phyloP scores from a whole-genome alignment of 2,888 invertebrate genomes.

The Phengaris alcon region DNA sequence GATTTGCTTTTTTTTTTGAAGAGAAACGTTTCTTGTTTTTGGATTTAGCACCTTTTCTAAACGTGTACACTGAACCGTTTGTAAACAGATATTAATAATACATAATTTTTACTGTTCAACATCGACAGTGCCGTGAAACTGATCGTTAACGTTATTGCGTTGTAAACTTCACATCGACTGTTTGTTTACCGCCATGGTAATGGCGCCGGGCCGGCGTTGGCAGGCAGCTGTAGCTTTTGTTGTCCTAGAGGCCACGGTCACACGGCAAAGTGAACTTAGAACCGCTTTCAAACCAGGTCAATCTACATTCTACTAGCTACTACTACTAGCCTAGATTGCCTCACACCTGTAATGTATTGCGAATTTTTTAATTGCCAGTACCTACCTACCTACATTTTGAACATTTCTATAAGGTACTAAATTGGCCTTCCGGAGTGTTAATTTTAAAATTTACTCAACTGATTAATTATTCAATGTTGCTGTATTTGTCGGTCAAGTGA shows the following conservation, averaged over 20 bases:
- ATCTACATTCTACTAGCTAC: not conserved
- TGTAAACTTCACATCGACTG: not conserved
- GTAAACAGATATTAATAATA: not conserved
- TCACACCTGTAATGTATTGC: not conserved
- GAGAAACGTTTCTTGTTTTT: no score
- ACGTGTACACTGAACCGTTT: not conserved
- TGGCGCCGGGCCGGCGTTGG: not conserved
- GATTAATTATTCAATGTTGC: no score
- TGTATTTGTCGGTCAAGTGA: no score
- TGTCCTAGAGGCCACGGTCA: not conserved
- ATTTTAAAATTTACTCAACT: not conserved
- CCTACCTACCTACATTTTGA: not conserved
- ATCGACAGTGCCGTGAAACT: not conserved
- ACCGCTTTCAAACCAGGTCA: not conserved
- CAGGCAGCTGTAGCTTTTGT: not conserved
- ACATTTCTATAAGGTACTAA: not conserved
- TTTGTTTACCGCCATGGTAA: not conserved
- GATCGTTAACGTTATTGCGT: conserved; percentile 7
- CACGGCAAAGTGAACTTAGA: no score
- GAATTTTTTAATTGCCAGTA: not conserved
- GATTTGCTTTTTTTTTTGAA: no score
- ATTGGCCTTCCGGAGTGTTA: not conserved
- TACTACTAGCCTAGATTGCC: no score
- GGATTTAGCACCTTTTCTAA: not conserved
- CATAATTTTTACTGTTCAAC: not conserved